These are phyloP conservation scores for Aporophyla lueneburgensis DNA, from an alignment of 2,888 invertebrate species.

Conservation along the genomic window DNA sequence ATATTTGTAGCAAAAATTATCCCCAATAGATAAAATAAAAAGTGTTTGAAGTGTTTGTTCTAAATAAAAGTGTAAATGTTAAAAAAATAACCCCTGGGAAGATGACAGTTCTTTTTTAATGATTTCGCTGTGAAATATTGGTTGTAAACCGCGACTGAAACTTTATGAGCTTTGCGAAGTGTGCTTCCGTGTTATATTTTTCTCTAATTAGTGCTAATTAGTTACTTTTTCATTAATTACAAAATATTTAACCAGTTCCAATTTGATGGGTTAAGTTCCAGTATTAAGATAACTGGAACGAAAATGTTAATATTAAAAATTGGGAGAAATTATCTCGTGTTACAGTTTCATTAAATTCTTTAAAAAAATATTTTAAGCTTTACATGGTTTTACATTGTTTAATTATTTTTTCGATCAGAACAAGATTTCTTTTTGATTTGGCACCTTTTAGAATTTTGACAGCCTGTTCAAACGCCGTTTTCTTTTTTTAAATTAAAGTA, in stretches of 20 bases:
- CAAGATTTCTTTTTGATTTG: background rate
- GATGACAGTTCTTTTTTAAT: background rate
- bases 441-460: background rate
- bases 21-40: background rate
- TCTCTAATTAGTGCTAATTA: background rate
- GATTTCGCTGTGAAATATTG: conserved; percentile 3
- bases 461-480: background rate
- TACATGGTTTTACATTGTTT: too few relatives aligned
- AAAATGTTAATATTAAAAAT: background rate
- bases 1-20: background rate
- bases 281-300: too few relatives aligned
- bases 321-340: background rate
- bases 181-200: conserved; percentile 16
- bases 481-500: background rate
- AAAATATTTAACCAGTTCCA: background rate
- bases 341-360: background rate
- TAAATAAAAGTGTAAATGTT: conserved; percentile 14
- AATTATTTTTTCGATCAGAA: background rate
- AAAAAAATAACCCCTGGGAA: background rate
- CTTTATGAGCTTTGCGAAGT: conserved; percentile 59
- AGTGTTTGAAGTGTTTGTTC: conserved; percentile 36
- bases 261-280: background rate
- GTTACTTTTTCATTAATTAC: background rate
- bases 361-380: background rate
- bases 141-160: conserved; percentile 54